These are phyloP conservation scores for Salticus scenicus DNA, from an alignment of 2,888 invertebrate genomes.

Conservation along the genomic window DNA sequence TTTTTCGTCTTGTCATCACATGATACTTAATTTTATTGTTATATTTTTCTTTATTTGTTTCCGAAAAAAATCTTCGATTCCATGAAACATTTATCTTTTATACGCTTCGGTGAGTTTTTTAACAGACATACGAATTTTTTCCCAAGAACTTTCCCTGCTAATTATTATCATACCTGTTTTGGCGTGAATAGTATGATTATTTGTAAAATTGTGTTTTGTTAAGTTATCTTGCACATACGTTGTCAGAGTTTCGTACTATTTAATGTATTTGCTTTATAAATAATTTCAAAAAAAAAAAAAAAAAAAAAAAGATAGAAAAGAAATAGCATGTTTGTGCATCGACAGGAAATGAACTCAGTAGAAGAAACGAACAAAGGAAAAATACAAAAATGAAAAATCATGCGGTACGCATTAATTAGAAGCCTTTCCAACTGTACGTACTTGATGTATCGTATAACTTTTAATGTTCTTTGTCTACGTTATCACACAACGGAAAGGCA, in stretches of 20 bases:
- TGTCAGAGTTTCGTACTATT: neutral
- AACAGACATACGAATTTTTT: neutral
- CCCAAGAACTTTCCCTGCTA: neutral
- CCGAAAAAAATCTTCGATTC: neutral
- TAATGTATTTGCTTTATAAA: too few species aligned
- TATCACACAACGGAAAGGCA: too few species aligned
- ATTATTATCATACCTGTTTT: neutral
- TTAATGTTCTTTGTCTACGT: too few species aligned
- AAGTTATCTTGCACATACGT: neutral
- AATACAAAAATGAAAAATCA: too few species aligned
- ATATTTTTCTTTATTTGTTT: neutral
- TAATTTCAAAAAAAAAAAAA: too few species aligned
- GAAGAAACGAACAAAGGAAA: too few species aligned
- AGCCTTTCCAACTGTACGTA: too few species aligned
- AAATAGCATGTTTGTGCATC: too few species aligned
- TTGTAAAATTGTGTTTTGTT: neutral
- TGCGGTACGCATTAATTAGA: too few species aligned
- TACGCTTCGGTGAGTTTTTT: neutral
- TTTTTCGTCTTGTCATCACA: neutral
- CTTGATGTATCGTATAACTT: too few species aligned
- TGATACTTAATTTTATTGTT: neutral
- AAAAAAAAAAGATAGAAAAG: too few species aligned
- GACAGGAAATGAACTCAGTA: too few species aligned
- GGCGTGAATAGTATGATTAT: neutral
- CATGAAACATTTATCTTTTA: neutral